phyloP scores from a whole-genome alignment of 2,888 invertebrate species.

The Hoplodrina blanda region DNA sequence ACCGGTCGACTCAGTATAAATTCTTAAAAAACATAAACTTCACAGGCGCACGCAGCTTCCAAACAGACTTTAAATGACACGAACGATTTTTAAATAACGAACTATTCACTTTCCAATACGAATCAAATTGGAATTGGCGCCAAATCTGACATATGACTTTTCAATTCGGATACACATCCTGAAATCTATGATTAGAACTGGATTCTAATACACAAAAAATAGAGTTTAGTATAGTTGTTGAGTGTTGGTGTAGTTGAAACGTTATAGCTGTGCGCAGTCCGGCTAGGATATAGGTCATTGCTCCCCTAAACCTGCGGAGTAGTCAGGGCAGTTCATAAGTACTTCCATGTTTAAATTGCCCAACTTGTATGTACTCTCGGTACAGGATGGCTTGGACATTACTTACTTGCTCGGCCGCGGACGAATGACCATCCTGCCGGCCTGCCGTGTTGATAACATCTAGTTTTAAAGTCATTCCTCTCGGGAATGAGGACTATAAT shows the following conservation, averaged over 20 bases:
- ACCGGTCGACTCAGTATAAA: conserved; percentile 83
- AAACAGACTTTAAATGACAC: conserved; percentile 69
- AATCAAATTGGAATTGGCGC: conserved; percentile 82
- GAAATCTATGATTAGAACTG: conserved; percentile 85
- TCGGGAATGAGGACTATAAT: conserved; percentile 66
- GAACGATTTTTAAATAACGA: conserved; percentile 68
- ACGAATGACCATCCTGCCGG: conserved; percentile 79
- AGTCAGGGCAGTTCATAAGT: conserved; percentile 89
- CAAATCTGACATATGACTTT: conserved; percentile 78
- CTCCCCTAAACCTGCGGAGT: conserved; percentile 90
- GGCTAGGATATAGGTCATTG: conserved; percentile 90
- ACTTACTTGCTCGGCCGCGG: conserved; percentile 72
- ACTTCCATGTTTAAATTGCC: conserved; percentile 90
- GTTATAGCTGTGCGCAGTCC: conserved; percentile 77
- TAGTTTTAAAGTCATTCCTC: conserved; percentile 73
- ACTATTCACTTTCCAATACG: conserved; percentile 75
- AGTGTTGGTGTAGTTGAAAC: conserved; percentile 76
- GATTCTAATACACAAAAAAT: conserved; percentile 87
- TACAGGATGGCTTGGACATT: conserved; percentile 83
- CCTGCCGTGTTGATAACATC: conserved; percentile 73
- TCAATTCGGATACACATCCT: conserved; percentile 72
- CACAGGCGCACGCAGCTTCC: conserved; percentile 57
- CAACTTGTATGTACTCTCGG: conserved; percentile 87
- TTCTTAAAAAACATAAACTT: conserved; percentile 90
- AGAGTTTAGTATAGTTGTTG: conserved; percentile 83